A percentile compares a stretch with the other conserved stretches of the same genome.
Evolutionary conservation across 2,113 vertebrate genomes (phyloP).

Genomic region (Lophochroa leadbeateri): DNA sequence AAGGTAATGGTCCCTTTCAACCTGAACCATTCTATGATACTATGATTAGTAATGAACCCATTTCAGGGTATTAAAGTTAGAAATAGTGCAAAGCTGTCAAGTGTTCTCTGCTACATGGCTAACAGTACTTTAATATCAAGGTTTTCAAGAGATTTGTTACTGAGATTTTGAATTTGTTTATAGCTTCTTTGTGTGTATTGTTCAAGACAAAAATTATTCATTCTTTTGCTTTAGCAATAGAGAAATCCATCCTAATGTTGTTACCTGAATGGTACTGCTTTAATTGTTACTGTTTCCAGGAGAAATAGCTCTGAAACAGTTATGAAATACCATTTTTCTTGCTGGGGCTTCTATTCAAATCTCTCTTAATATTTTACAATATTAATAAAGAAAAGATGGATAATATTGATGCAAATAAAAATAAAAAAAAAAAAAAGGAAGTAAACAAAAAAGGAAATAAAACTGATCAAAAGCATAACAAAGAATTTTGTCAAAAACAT

Average conservation of each 20-base stretch:
- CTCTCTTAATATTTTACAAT: background rate
- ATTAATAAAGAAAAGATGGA: background rate
- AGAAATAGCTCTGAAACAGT: background rate
- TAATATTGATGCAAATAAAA: background rate
- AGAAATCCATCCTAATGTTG: background rate
- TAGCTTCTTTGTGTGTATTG: background rate
- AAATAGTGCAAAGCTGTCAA: background rate
- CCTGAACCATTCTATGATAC: background rate
- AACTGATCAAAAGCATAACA: background rate
- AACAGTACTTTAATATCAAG: background rate
- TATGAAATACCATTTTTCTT: background rate
- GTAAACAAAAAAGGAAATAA: background rate
- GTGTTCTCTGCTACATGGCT: background rate
- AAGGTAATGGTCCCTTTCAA: background rate
- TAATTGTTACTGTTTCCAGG: background rate
- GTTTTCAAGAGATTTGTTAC: background rate
- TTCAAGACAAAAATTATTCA: background rate
- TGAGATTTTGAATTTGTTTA: background rate
- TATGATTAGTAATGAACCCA: background rate
- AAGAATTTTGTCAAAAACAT: background rate
- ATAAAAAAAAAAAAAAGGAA: no score
- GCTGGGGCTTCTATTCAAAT: background rate
- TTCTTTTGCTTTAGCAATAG: background rate
- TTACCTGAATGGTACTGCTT: background rate
- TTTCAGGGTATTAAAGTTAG: background rate